Base-by-base conservation (phyloP, 2,797 vertebrate genomes). In the Acropternis orthonyx region DNA sequence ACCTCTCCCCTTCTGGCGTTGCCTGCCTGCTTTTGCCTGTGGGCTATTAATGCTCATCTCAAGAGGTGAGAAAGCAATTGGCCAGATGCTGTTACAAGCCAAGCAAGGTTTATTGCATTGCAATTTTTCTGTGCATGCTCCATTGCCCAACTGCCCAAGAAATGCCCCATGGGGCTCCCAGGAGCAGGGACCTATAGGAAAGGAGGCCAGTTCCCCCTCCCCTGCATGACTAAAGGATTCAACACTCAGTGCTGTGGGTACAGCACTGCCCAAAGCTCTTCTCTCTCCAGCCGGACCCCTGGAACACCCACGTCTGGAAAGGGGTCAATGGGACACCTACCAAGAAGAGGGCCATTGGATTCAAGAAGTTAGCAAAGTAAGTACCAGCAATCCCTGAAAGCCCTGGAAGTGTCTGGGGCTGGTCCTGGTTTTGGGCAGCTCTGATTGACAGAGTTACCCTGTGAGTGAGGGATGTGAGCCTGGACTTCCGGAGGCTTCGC, bases 361-460 rank as follows among this genome's bases (percentile, higher is more conserved):
- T 99, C 96, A 99, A 99, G 98, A 99, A 99, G 95, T 97, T 99
- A 79, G 99, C 99, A 80, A 99, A 99, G 99, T 99, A 95, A 99
- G 99, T 98, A 58, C 32, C 56, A 26, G 44, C 0, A 6, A 41
- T 17, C 4, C 62, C 36, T 36, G 46, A 71, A 51, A 78, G 21
- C 30, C 32, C 21, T 52, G 43, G 46, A 41, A 13, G 28, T 7
- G 43, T 23, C 10, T 36, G 56, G 61, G 54, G 46, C 32, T 30
- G 6, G 14, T 69, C 32, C 65, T 88, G 51, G 1, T 22, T 34
- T 59, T 3, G n/a, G 51, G 67, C 46, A 65, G 68, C 46, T 75
- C 26, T 46, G 15, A 48, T 44, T 14, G 41, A 23, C 21, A 21
- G 9, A 1, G 0, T 23, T 39, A 0, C 32, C 36, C 36, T 21